Conservation (phyloP, 2,113 vertebrate species). For the Labeo rohita region DNA sequence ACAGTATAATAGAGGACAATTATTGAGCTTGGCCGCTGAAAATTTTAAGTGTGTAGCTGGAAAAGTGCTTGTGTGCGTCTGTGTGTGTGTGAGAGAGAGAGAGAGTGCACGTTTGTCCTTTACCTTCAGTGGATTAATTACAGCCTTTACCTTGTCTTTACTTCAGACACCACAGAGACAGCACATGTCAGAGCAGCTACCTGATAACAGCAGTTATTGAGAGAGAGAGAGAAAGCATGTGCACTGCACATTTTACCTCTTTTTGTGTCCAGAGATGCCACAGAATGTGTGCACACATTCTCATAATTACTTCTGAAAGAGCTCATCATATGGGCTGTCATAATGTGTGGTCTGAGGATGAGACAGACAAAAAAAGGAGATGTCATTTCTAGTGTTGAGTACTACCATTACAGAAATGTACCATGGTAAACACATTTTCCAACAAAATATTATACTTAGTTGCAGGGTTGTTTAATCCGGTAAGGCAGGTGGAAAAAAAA, state of each 20-base stretch:
- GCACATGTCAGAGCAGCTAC: conserved; percentile 15
- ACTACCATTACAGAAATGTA: not conserved
- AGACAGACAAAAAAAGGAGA: not conserved
- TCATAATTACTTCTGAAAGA: conserved; percentile 4
- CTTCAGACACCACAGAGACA: conserved; percentile 23
- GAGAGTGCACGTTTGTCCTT: conserved; percentile 13
- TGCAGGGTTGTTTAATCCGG: no score
- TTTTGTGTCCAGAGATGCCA: conserved; percentile 42
- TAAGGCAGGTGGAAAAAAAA: no score
- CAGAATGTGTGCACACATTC: not conserved
- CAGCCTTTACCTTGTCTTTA: conserved; percentile 20
- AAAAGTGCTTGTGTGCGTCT: not conserved
- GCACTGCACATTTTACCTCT: not conserved
- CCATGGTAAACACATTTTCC: not conserved
- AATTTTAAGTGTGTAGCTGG: conserved; percentile 55
- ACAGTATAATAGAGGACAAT: conserved; percentile 67
- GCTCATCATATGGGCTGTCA: conserved; percentile 40
- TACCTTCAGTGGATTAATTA: conserved; percentile 32
- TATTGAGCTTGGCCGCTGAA: conserved; percentile 67
- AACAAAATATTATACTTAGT: not conserved
- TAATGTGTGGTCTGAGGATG: conserved; percentile 27
- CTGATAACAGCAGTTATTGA: not conserved
- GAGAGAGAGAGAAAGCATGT: not conserved
- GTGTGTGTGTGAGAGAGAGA: not conserved
- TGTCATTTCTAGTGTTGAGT: not conserved